These are phyloP conservation scores for Oikopleura vanhoeffeni DNA, from an alignment of 23 tunicate species.

Conservation along the genomic window DNA sequence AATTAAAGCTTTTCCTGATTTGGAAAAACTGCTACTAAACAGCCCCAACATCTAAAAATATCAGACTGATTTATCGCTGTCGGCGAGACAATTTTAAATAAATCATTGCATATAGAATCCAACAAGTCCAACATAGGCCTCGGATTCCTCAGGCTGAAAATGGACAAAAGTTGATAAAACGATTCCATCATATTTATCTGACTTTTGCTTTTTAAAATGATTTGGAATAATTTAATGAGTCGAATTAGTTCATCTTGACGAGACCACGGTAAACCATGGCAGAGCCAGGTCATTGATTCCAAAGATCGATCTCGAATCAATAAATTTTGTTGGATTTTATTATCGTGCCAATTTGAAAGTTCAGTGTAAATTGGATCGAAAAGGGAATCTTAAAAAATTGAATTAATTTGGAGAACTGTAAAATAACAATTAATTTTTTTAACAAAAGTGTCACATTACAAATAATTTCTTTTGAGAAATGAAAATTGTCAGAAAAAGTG, in stretches of 20 bases:
- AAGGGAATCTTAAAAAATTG: not conserved
- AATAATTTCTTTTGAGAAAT: too few species aligned
- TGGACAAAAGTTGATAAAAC: not conserved
- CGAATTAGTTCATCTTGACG: not conserved
- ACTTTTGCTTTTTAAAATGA: not conserved
- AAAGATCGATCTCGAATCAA: not conserved
- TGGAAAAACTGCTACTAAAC: not conserved
- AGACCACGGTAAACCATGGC: not conserved
- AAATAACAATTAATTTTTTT: too few species aligned
- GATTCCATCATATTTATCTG: not conserved
- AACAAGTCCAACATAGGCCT: not conserved
- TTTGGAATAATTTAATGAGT: not conserved
- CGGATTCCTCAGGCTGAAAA: not conserved
- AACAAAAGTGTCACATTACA: too few species aligned
- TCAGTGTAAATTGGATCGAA: not conserved
- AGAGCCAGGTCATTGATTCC: not conserved
- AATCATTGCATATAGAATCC: not conserved
- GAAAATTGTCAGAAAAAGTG: too few species aligned
- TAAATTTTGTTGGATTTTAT: not conserved
- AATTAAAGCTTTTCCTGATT: not conserved
- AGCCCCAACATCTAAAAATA: slow-evolving; percentile 6
- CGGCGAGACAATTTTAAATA: not conserved
- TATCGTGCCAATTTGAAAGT: not conserved
- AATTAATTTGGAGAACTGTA: too few species aligned
- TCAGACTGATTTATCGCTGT: not conserved